Evolutionary conservation across 2,797 vertebrate genomes (phyloP), one percentile per base, ranked within the genome.

Genomic region (Cuculus canorus): DNA sequence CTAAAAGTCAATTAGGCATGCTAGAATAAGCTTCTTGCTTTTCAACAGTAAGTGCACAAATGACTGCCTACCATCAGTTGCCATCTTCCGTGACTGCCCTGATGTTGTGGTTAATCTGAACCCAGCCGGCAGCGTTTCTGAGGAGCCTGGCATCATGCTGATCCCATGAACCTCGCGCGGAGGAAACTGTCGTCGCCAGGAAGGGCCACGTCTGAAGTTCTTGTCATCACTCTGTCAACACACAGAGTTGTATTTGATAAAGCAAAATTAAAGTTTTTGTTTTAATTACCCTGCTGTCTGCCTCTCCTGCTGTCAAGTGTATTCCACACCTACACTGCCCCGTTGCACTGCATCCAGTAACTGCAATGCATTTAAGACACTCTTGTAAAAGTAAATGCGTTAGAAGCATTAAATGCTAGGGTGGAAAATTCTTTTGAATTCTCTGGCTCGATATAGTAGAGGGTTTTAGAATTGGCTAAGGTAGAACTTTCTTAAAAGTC

Each of bases 81-180:
- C 94, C 98, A 99, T 98, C 97, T 99, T 98, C 60, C 99, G 98
- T 4, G 99, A 99, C 96, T 99, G 99, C 45, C 99, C 99, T 1
- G 99, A 99, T 3, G 99, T 99, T 45, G 99, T 98, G 75, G 99
- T 99, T 96, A 99, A 98, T 56, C 99, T 98, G 97, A 99, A 99
- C 13, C 99, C 99, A 4, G 99, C 99, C 0, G 99, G 99, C 86
- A 99, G 98, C 5, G 99, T 99, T 98, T 99, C 99, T 3, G 99
- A 99, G 1, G 99, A 99, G 11, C 99, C 99, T 0, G 99, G 99
- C 99, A 99, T 99, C 99, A 99, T 99, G 95, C 99, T 99, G 98
- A 99, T 99, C 89, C 99, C 99, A 0, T 99, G 99, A 12, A 99
- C 98, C 95, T 99, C 99, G 2, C 99, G 98, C 0, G 99, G 98